Evolutionary conservation across 1,140 invertebrate species (phyloP), one percentile per base, ranked within the genome.

Genomic region (Drosophila littoralis): DNA sequence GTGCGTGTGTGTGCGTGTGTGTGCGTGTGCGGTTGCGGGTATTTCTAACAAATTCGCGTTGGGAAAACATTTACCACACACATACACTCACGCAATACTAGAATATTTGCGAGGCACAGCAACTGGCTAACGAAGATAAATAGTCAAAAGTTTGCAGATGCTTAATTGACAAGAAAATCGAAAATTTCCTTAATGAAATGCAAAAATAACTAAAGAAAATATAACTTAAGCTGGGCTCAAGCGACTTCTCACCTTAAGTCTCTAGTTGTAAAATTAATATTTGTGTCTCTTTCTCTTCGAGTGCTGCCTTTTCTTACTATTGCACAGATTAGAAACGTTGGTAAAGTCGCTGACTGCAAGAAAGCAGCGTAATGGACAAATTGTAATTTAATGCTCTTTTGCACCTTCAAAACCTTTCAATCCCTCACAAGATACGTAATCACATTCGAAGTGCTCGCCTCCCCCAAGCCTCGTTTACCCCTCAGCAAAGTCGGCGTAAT

Each of bases 161-260:
- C 75, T 82, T 88, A 88, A 88, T 89, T 88, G 83, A 80, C 72
- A 78, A 81, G 84, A 89, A 88, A 88, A 86, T 86, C 82, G 70
- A 89, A 88, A 89, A 69, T 89, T 73, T 81, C 60, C 66, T 75
- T 63, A 89, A 89, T 84, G 74, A 84, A 89, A 84, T 81, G 74
- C 74, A 72, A 69, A 89, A 77, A 77, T 66, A 42, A 54, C 48
- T 36, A 59, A 74, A 77, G 69, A 82, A 38, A 45, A 68, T 79
- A 60, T 67, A 80, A 83, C 63, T 65, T 32, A 22, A 59, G 45
- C 42, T 12, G 33, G 50, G 17, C 15, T 40, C 32, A 17, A 40
- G 10, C n/a, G 13, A 15, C 32, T 6, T 6, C 15, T 15, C 22
- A 40, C 7, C 28, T 51, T 9, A 12, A 9, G 8, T 10, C 33